phyloP scores from a whole-genome alignment of 1,140 invertebrate species.

The Caerostris extrusa region DNA sequence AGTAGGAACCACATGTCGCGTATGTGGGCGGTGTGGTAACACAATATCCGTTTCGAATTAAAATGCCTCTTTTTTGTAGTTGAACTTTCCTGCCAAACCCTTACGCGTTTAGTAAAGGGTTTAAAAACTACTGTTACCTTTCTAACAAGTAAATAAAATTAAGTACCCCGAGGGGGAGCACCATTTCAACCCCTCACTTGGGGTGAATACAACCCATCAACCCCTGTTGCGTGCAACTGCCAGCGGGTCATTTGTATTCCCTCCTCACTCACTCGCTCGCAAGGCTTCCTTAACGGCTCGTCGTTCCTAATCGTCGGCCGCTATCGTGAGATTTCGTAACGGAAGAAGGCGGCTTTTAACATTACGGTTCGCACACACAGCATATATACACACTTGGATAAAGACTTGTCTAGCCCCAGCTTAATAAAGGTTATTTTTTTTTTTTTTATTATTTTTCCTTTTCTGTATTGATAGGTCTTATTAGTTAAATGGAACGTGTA shows the following conservation, averaged over 20 bases:
- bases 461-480: too few relatives aligned
- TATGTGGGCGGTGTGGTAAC: too few relatives aligned
- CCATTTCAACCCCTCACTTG: not conserved
- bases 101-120: too few relatives aligned
- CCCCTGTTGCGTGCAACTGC: slow-evolving; percentile 7
- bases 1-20: too few relatives aligned
- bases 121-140: too few relatives aligned
- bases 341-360: not conserved
- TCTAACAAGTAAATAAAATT: not conserved
- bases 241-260: not conserved
- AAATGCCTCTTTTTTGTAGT: too few relatives aligned
- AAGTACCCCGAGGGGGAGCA: not conserved
- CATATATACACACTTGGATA: not conserved
- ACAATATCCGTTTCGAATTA: too few relatives aligned
- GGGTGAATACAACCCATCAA: not conserved
- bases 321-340: not conserved
- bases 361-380: not conserved
- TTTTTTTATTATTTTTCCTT: too few relatives aligned
- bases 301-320: not conserved
- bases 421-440: not conserved
- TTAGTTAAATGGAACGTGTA: too few relatives aligned
- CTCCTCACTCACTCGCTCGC: slow-evolving; percentile 8
- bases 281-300: not conserved
- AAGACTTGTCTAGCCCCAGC: not conserved
- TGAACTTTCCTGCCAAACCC: too few relatives aligned